Percentiles rank a stretch among this genome's conserved stretches.
These are phyloP conservation scores for Cyclophora punctaria DNA, from an alignment of 2,888 invertebrate genomes.

Conservation along the genomic window DNA sequence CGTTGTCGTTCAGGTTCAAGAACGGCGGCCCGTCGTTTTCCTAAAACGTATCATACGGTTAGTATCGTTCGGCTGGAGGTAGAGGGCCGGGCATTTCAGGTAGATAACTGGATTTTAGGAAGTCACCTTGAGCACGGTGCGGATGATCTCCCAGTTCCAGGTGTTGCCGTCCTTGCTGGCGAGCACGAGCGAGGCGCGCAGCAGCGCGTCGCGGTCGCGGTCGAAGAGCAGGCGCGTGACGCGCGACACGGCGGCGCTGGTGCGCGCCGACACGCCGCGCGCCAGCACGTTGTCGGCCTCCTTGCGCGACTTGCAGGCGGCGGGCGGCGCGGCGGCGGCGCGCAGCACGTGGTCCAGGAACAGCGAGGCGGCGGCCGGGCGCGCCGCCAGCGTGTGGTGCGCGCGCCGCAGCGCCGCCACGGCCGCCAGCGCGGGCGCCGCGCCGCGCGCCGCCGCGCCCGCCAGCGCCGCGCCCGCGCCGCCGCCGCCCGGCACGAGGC, in stretches of 20 bases:
- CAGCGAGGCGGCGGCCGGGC: constrained; percentile 87
- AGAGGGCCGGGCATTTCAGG: too few species aligned
- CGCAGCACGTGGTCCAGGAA: constrained; percentile 87
- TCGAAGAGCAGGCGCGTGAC: constrained; percentile 74
- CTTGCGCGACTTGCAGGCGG: constrained; percentile 24
- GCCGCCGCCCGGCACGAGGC: constrained; percentile 79
- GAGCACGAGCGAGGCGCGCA: constrained; percentile 89
- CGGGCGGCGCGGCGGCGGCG: constrained; percentile 12
- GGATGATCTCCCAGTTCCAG: constrained; percentile 96
- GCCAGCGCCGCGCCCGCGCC: constrained; percentile 73
- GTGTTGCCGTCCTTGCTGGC: constrained; percentile 84
- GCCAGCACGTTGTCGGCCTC: constrained; percentile 48
- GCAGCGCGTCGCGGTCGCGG: constrained; percentile 78
- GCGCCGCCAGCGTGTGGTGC: constrained; percentile 85
- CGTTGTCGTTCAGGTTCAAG: constrained; percentile 57
- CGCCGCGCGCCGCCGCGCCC: constrained; percentile 86
- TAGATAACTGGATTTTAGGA: too few species aligned
- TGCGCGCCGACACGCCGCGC: constrained; percentile 22
- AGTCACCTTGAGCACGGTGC: constrained; percentile 83
- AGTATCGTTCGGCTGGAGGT: not conserved
- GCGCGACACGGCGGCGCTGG: constrained; percentile 55
- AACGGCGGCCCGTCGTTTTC: constrained; percentile 47
- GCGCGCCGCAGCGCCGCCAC: constrained; percentile 86
- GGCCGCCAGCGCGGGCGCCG: constrained; percentile 87
- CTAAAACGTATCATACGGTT: constrained; percentile 24